phyloP scores from a whole-genome alignment of 2,113 vertebrate species.

The Symphodus melops region DNA sequence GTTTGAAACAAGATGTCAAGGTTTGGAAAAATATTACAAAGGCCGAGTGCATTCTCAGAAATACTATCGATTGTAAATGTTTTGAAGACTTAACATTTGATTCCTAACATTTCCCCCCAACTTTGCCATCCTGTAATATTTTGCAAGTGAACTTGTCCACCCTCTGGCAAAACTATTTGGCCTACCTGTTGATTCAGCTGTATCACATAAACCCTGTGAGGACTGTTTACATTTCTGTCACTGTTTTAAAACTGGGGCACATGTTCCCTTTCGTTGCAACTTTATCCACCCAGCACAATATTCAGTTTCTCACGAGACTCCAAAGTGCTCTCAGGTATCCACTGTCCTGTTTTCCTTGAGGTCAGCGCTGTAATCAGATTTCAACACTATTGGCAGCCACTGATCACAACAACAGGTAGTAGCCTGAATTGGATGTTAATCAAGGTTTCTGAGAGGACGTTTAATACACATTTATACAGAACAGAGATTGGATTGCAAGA shows the following conservation, averaged over 20 bases:
- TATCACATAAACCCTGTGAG: slow-evolving; percentile 15
- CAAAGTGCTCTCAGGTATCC: slow-evolving; percentile 60
- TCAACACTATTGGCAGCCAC: slow-evolving; percentile 4
- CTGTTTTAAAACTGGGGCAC: slow-evolving; percentile 64
- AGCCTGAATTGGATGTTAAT: slow-evolving; percentile 2
- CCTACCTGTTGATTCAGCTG: slow-evolving; percentile 21
- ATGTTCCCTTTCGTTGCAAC: slow-evolving; percentile 46
- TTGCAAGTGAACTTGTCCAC: slow-evolving; percentile 7
- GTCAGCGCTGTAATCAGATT: slow-evolving; percentile 41
- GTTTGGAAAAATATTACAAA: background rate
- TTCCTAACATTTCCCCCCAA: background rate
- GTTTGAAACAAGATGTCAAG: background rate
- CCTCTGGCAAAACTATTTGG: slow-evolving; percentile 2
- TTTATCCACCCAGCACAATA: slow-evolving; percentile 53
- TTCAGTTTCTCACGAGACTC: slow-evolving; percentile 62
- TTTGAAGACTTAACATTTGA: too few relatives aligned
- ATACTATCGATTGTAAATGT: too few relatives aligned
- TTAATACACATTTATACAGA: too few relatives aligned
- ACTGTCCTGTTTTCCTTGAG: slow-evolving; percentile 34
- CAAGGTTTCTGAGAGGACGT: too few relatives aligned
- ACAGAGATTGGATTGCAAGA: too few relatives aligned
- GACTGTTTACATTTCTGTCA: slow-evolving; percentile 16
- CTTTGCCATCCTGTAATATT: slow-evolving; percentile 6
- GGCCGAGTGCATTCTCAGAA: too few relatives aligned
- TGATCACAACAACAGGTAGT: slow-evolving; percentile 9